Base-by-base conservation (phyloP, 2,797 vertebrate genomes). In the Champsocephalus esox region DNA sequence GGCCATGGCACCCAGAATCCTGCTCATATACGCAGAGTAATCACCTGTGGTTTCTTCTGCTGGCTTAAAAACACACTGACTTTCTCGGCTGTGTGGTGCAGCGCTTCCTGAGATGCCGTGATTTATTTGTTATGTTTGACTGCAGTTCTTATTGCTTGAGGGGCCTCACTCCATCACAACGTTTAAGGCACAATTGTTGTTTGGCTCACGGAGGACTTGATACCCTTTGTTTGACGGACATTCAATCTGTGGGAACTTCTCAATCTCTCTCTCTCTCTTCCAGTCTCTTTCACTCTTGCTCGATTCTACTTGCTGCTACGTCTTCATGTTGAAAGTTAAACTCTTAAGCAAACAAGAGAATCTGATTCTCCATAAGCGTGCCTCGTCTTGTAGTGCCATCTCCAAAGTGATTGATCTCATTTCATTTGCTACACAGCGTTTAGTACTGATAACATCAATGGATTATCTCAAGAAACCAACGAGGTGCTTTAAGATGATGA, bases 81-180 rank as follows among this genome's bases (percentile, higher is more conserved):
- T 83, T 73, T 75, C 74, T 83, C 32, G 61, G 73, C 81, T 62
- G 79, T 87, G 80, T 82, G 88, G 87, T 85, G 75, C 64, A 5
- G 66, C 60, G 70, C 84, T 91, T 92, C 85, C 85, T 88, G 88
- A 84, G 84, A 91, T 89, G 86, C 87, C 8, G 75, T 89, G 88
- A 92, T 93, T 91, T 91, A 87, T 90, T 91, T 89, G 85, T 88
- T 88, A 77, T 89, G 79, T 91, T 89, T 89, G 77, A 85, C 79
- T 92, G 57, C 84, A 88, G 81, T 83, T 81, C 82, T 85, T 79
- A 70, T 80, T 75, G 84, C 85, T 90, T 59, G 64, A 78, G 75
- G 92, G 78, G 80, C 67, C 67, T 73, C 12, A 5, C 74, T 83
- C 80, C 57, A 68, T 85, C 88, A 85, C 87, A 87, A 88, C 82